These are phyloP conservation scores for Chrysemys picta DNA, from an alignment of 2,113 vertebrate species.

Conservation along the genomic window DNA sequence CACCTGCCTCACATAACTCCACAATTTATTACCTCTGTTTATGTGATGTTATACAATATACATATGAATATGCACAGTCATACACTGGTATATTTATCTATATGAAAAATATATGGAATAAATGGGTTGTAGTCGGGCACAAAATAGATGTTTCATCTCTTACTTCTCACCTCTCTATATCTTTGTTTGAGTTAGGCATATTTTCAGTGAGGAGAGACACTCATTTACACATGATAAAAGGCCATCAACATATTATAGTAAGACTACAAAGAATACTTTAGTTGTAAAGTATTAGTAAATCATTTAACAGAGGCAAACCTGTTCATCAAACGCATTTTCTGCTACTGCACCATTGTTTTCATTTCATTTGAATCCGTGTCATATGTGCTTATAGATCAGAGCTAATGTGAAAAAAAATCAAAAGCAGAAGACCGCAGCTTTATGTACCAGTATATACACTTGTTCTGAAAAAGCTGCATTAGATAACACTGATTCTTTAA, in stretches of 20 bases:
- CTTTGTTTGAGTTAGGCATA: not conserved
- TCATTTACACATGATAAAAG: not conserved
- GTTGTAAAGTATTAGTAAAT: not conserved
- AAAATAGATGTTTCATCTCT: not conserved
- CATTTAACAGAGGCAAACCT: constrained; percentile 16
- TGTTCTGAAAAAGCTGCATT: not conserved
- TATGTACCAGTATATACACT: not conserved
- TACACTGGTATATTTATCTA: not conserved
- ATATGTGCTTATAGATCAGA: constrained; percentile 32
- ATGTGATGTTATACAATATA: not conserved
- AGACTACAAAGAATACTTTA: not conserved
- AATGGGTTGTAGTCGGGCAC: rapidly evolving
- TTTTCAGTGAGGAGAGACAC: not conserved
- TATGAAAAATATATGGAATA: not conserved
- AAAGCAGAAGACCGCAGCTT: constrained; percentile 37
- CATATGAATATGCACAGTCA: not conserved
- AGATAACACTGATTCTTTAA: constrained; percentile 27
- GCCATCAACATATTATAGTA: not conserved
- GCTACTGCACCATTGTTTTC: not conserved
- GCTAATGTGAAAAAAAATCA: constrained; percentile 38
- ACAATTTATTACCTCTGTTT: not conserved
- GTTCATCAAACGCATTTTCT: not conserved
- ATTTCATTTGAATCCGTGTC: not conserved
- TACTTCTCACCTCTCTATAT: not conserved
- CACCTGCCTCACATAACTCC: not conserved